These are phyloP conservation scores for Drosophila kurseongensis DNA, from an alignment of 1,140 invertebrate genomes.

Conservation along the genomic window DNA sequence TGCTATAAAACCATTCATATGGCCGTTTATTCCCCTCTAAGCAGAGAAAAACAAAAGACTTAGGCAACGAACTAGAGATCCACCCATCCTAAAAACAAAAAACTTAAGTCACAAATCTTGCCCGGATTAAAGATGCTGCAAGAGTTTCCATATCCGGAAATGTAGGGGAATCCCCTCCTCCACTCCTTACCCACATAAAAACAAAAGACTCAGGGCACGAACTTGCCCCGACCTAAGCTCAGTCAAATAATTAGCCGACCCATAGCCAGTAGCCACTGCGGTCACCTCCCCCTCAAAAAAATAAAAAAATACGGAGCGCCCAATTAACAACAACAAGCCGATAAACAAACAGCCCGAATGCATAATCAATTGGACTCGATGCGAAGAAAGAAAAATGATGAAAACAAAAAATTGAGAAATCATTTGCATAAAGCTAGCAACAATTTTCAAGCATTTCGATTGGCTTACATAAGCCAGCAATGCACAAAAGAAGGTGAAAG, in stretches of 20 bases:
- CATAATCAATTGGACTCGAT: slow-evolving; percentile 61
- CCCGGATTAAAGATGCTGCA: neutral
- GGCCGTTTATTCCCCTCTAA: neutral
- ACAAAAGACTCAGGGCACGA: slow-evolving; percentile 5
- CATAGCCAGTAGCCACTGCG: slow-evolving; percentile 35
- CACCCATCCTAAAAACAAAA: neutral
- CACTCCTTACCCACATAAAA: neutral
- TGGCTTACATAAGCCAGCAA: slow-evolving; percentile 62
- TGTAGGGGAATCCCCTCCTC: neutral
- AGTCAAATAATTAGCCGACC: slow-evolving; percentile 29
- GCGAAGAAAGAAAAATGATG: slow-evolving; percentile 31
- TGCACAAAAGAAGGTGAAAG: slow-evolving; percentile 35
- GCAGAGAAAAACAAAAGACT: slow-evolving; percentile 22
- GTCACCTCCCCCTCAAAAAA: slow-evolving; percentile 6
- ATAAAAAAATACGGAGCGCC: slow-evolving; percentile 2
- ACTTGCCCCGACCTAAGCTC: slow-evolving; percentile 1
- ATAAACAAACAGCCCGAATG: slow-evolving; percentile 55
- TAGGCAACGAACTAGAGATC: slow-evolving; percentile 17
- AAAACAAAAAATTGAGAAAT: slow-evolving; percentile 65
- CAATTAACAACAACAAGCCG: slow-evolving; percentile 60
- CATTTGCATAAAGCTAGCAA: slow-evolving; percentile 64
- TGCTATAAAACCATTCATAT: neutral
- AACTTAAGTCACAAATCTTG: slow-evolving; percentile 5
- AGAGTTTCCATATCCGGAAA: neutral
- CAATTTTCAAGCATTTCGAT: slow-evolving; percentile 45